Conservation (phyloP, 2,888 invertebrate genomes). For the Clivina fossor region DNA sequence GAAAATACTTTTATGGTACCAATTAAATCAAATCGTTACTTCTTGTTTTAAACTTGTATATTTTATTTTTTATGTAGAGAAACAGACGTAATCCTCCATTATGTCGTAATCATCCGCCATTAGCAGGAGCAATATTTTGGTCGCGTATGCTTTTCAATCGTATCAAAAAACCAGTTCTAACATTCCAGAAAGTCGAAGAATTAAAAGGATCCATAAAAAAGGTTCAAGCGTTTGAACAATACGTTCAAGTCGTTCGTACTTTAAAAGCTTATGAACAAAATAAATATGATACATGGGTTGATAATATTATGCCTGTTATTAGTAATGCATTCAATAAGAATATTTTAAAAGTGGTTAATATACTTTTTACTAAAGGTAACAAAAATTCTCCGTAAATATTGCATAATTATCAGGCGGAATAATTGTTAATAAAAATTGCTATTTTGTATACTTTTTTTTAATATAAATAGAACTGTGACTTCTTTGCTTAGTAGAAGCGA, state of each 20-base stretch:
- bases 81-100: conserved; percentile 68
- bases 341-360: conserved; percentile 63
- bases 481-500: too few relatives aligned
- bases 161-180: conserved; percentile 77
- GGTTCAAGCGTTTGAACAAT: conserved; percentile 75
- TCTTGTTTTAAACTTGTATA: conserved; percentile 16
- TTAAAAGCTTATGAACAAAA: conserved; percentile 75
- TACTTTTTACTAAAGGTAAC: conserved; percentile 32
- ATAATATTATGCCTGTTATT: conserved; percentile 63
- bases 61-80: conserved; percentile 60
- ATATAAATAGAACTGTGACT: too few relatives aligned
- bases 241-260: conserved; percentile 71
- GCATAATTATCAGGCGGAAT: too few relatives aligned
- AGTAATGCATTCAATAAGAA: conserved; percentile 70
- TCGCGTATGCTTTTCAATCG: conserved; percentile 75
- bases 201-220: conserved; percentile 73
- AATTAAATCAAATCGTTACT: conserved; percentile 5
- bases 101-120: conserved; percentile 74
- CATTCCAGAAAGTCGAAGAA: conserved; percentile 75
- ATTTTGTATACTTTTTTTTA: too few relatives aligned
- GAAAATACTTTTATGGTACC: conserved; percentile 71
- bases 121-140: conserved; percentile 87
- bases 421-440: too few relatives aligned
- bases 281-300: conserved; percentile 72
- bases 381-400: too few relatives aligned